Evolutionary conservation across 2,113 vertebrate genomes (phyloP).

Genomic region (Stomatorhinus ivindoensis): DNA sequence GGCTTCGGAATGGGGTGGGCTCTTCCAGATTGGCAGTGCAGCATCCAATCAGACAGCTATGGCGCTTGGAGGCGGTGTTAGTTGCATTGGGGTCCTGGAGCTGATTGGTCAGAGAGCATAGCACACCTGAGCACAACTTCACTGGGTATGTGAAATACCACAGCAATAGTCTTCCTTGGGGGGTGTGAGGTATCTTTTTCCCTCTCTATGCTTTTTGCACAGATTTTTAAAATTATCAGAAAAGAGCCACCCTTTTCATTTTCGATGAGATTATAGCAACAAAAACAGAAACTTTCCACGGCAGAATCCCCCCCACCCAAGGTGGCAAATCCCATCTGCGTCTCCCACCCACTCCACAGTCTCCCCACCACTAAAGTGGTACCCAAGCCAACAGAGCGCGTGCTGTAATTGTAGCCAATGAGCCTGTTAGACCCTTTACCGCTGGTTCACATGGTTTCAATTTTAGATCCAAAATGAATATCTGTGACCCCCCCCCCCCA

Average conservation of each 20-base stretch:
- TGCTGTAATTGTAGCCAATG: background rate
- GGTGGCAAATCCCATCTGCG: background rate
- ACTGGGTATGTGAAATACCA: background rate
- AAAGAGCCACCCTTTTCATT: background rate
- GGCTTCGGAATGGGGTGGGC: constrained; percentile 50
- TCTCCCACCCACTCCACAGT: background rate
- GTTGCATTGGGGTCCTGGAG: constrained; percentile 50
- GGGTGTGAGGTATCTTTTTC: background rate
- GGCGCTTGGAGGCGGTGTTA: constrained; percentile 36
- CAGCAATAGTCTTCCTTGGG: background rate
- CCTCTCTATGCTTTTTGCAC: background rate
- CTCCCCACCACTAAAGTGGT: background rate
- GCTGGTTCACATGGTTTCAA: background rate
- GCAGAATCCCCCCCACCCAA: background rate
- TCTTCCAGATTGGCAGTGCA: constrained; percentile 58
- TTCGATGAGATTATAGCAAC: background rate
- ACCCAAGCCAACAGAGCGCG: background rate
- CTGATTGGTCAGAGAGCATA: background rate
- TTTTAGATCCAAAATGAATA: background rate
- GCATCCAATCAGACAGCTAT: constrained; percentile 61
- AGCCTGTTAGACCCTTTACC: background rate
- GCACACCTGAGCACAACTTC: background rate
- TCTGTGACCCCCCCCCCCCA: background rate
- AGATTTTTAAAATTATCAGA: background rate
- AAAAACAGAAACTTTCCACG: background rate